Conservation (phyloP, 1,140 invertebrate species). For the Asobara japonica region DNA sequence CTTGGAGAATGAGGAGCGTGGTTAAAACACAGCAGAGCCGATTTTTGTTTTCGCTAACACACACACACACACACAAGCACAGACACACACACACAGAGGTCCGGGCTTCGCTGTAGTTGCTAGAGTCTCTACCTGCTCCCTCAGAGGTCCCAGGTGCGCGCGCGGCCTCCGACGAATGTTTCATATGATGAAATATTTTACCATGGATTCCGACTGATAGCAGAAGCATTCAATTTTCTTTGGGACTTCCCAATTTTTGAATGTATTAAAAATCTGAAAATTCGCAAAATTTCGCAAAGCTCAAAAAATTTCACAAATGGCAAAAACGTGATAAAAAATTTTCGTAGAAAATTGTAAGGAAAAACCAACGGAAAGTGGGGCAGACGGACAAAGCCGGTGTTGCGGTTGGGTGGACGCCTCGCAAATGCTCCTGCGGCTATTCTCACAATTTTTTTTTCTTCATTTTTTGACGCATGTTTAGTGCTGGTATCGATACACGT, state of each 20-base stretch:
- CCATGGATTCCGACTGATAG: too few species aligned
- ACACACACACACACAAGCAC: too few species aligned
- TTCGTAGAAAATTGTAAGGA: not conserved
- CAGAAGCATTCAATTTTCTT: not conserved
- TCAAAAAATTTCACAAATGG: not conserved
- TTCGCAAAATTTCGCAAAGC: too few species aligned
- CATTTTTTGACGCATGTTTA: not conserved
- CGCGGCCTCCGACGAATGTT: too few species aligned
- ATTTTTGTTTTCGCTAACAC: too few species aligned
- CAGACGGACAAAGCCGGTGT: slow-evolving; percentile 18
- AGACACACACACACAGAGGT: too few species aligned
- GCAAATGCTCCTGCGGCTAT: not conserved
- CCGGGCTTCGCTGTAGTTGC: too few species aligned
- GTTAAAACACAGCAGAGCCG: too few species aligned
- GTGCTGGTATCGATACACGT: not conserved
- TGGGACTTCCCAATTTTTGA: not conserved
- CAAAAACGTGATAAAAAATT: not conserved
- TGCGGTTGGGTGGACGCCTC: slow-evolving; percentile 14
- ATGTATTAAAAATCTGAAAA: not conserved
- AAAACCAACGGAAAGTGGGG: not conserved
- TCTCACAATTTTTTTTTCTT: not conserved
- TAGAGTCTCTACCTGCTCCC: too few species aligned
- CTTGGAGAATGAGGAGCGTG: too few species aligned
- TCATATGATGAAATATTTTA: too few species aligned
- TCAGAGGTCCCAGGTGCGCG: too few species aligned